Evolutionary conservation across 2,888 invertebrate genomes (phyloP).

Genomic region (Drosophila bunnanda): DNA sequence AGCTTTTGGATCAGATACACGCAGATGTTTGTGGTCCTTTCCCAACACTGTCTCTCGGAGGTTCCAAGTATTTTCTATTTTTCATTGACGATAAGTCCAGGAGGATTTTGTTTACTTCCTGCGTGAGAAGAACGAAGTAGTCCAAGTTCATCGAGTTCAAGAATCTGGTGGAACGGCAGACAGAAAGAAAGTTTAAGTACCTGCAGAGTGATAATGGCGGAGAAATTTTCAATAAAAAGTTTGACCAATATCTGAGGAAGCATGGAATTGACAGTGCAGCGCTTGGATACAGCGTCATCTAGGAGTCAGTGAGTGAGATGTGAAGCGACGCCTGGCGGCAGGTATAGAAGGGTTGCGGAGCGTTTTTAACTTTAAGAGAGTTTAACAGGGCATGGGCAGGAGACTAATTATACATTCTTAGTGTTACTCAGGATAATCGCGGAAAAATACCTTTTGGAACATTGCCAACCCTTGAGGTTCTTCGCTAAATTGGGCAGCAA

Average conservation of each 20-base stretch:
- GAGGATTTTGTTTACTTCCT: background rate
- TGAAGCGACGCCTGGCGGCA: too few relatives aligned
- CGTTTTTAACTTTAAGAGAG: too few relatives aligned
- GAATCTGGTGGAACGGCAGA: conserved; percentile 5
- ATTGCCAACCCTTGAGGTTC: too few relatives aligned
- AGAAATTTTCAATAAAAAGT: conserved; percentile 2
- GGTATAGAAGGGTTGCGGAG: too few relatives aligned
- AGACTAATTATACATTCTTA: too few relatives aligned
- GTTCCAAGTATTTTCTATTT: background rate
- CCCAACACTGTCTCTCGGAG: background rate
- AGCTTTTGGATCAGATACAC: background rate
- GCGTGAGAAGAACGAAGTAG: background rate
- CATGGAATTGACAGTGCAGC: conserved; percentile 3
- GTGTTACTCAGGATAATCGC: too few relatives aligned
- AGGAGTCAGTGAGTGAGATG: too few relatives aligned
- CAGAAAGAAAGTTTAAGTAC: conserved; percentile 1
- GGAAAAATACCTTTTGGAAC: too few relatives aligned
- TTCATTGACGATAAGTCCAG: conserved; percentile 6
- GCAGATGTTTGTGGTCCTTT: conserved; percentile 6
- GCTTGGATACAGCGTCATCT: too few relatives aligned
- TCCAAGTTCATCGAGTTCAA: conserved; percentile 9
- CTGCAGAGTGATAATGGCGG: conserved; percentile 6
- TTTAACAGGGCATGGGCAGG: too few relatives aligned
- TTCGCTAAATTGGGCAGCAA: too few relatives aligned
- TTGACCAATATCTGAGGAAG: conserved; percentile 1